Percentiles rank a stretch among this genome's conserved stretches.
Conservation (phyloP, 1,140 invertebrate species). For the Gryllus bimaculatus region DNA sequence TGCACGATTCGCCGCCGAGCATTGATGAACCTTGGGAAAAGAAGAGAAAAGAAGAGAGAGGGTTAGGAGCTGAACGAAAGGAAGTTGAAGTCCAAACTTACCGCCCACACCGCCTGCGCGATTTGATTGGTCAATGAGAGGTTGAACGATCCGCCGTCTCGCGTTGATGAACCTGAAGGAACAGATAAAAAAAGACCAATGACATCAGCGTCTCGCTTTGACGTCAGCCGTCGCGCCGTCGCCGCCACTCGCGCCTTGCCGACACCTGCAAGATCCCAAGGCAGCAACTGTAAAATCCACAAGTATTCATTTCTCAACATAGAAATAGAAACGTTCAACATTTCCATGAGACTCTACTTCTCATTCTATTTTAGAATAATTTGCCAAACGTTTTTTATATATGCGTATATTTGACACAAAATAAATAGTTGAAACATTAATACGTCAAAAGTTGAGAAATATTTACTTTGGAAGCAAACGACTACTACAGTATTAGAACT, state of each 20-base stretch:
- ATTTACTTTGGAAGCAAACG: background rate
- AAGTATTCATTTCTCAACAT: background rate
- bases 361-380: too few species aligned
- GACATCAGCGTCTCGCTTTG: background rate
- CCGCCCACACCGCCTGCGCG: constrained; percentile 74
- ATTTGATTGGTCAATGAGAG: constrained; percentile 96
- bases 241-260: background rate
- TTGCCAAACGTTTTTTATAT: too few species aligned
- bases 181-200: constrained; percentile 12
- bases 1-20: constrained; percentile 95
- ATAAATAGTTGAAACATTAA: background rate
- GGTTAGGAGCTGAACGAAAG: constrained; percentile 15
- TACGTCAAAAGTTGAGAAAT: background rate
- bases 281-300: background rate
- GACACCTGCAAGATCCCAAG: background rate
- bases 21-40: constrained; percentile 81
- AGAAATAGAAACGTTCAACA: background rate
- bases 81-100: constrained; percentile 15
- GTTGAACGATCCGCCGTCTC: constrained; percentile 92
- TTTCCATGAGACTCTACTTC: too few species aligned
- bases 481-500: background rate
- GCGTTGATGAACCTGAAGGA: constrained; percentile 91
- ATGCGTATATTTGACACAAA: too few species aligned
- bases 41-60: constrained; percentile 25
- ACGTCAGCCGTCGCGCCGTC: background rate